Evolutionary conservation across 2,888 invertebrate genomes (phyloP), one percentile per base, ranked within the genome.

Genomic region (Sesamia inferens): DNA sequence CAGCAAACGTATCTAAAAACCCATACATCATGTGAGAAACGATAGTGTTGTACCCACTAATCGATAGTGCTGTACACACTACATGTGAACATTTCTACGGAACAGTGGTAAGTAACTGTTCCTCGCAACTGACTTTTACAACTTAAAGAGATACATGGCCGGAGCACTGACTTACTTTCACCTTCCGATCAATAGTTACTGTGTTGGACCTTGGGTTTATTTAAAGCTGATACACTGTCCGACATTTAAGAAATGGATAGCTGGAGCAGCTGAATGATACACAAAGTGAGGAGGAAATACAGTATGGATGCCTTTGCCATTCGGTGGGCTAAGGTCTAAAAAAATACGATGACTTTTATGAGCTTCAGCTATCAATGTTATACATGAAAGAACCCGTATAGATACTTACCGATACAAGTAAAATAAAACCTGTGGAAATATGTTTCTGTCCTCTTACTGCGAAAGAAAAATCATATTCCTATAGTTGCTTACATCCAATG

Each of bases 61-160:
- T 66, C 81, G 77, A 80, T 81, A 68, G 66, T 74, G 73, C 72
- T 55, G 79, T 59, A 31, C 71, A 67, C 76, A 61, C 61, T 62
- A 24, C 69, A 65, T 67, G 64, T 51, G 71, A 83, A 80, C 71
- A 70, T 55, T 62, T 66, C 68, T 48, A 31, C 57, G 64, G 76
- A 66, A 68, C 84, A 51, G 68, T 79, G 81, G 75, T 75, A 81
- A 80, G 81, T 76, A 67, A 54, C 47, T 19, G 76, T 83, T 83
- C 74, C 69, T 24, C 84, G 59, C 68, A 57, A 54, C 58, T 81
- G 81, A 83, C 76, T 81, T 83, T 81, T 81, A 81, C 76, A 83
- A 83, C 84, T 83, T 69, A 42, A 47, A 44, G 39, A 83, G 84
- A 81, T 71, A 69, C 51, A 81, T 80, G 65, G 66, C 31, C 44